Base-by-base conservation (phyloP, 2,113 vertebrate species). In the Psettodes erumei region DNA sequence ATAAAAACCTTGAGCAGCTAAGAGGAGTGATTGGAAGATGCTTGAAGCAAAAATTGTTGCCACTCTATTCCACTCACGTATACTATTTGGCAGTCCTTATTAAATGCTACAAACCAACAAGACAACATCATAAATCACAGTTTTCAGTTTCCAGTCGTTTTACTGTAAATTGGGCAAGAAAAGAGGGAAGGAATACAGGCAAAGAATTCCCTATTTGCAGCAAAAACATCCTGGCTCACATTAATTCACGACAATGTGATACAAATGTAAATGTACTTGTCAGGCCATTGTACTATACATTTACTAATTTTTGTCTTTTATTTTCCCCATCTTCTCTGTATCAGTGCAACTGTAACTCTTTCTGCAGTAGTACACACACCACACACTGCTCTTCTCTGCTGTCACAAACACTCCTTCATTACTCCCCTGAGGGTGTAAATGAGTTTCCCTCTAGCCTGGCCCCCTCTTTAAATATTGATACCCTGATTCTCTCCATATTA, bases 381-480 rank as follows among this genome's bases (percentile, higher is more conserved):
- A 27, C 47, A 51, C 51, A 35, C 60, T 16, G 12, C 15, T 63
- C 35, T 8, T 33, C 47, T 21, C 47, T 38, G 66, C 62, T 75
- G 77, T 74, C 79, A 76, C 38, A 66, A 77, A 77, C 75, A 64
- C 53, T 80, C 53, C 37, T 28, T 59, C 23, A 50, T 84, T 63
- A 35, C 48, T 59, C 58, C 59, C 70, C 58, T 2, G 48, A 71
- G 76, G 58, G 25, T 65, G 45, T 62, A 56, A 53, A 60, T 67
- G 48, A 74, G 75, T 67, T 54, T 78, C 77, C 58, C 45, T 69
- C 66, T 58, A 66, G 50, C 72, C 50, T 77, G 28, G 21, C 68
- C 63, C 54, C 53, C 55, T 70, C 64, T 82, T 91, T 84, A 88
- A 90, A 83, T 87, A 90, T 91, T 91, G 64, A 91, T 83, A 77